Conservation (phyloP, 2,888 invertebrate species). For the Plagiodera versicolora region DNA sequence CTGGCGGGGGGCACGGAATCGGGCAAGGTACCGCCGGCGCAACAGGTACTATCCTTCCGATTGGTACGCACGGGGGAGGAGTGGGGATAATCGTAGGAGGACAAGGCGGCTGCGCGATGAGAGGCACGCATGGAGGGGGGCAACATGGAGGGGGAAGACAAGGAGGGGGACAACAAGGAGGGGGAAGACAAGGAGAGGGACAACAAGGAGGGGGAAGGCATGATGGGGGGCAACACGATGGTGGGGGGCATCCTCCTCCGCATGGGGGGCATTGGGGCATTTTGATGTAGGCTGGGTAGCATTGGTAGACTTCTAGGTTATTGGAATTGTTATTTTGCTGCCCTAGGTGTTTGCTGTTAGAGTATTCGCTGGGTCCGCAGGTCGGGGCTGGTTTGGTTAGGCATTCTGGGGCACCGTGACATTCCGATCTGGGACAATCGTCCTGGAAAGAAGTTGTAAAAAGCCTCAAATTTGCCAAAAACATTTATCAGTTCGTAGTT, state of each 20-base stretch:
- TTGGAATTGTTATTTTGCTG: constrained; percentile 23
- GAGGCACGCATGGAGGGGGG: constrained; percentile 41
- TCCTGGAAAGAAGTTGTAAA: constrained; percentile 43
- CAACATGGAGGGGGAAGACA: constrained; percentile 24
- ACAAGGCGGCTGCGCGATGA: constrained; percentile 44
- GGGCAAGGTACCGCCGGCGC: constrained; percentile 40
- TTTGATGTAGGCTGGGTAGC: constrained; percentile 46
- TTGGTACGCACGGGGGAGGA: constrained; percentile 43
- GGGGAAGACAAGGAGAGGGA: constrained; percentile 29
- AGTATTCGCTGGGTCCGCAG: constrained; percentile 54
- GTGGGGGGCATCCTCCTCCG: constrained; percentile 29
- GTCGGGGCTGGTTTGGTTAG: constrained; percentile 54
- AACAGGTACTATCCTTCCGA: constrained; percentile 38
- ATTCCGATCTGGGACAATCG: constrained; percentile 59
- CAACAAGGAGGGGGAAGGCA: constrained; percentile 37
- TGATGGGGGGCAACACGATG: constrained; percentile 32
- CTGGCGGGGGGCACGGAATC: constrained; percentile 40
- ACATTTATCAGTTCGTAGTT: too few relatives aligned
- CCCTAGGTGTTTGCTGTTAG: constrained; percentile 46
- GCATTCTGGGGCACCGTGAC: constrained; percentile 57
- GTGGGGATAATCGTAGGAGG: constrained; percentile 43
- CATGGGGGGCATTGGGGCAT: constrained; percentile 38
- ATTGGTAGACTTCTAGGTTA: constrained; percentile 45
- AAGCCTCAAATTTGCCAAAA: too few relatives aligned
- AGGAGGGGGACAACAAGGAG: constrained; percentile 26